Conservation (phyloP, 2,113 vertebrate species). For the Zapus hudsonius region DNA sequence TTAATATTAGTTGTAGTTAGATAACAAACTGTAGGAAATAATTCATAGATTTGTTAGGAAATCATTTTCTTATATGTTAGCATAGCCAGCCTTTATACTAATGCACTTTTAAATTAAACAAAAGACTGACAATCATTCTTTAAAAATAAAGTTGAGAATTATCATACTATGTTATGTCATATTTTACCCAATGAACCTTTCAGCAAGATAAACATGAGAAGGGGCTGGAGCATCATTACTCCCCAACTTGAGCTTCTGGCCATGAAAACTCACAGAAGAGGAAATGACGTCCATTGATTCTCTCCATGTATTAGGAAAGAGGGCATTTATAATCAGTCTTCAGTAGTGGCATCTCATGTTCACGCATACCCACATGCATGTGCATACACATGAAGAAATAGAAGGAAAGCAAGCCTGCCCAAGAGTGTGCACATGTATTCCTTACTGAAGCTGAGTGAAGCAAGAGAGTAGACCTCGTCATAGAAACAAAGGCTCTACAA, state of each 20-base stretch:
- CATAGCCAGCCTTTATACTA: not conserved
- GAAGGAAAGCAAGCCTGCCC: not conserved
- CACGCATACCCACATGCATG: not conserved
- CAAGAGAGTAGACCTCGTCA: not conserved
- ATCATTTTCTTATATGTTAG: conserved; percentile 40
- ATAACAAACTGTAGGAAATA: conserved; percentile 33
- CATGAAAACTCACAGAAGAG: not conserved
- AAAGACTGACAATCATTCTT: not conserved
- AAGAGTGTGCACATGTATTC: not conserved
- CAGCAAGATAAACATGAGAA: not conserved
- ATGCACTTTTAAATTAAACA: conserved; percentile 28
- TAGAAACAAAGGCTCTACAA: not conserved
- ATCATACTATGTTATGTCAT: not conserved
- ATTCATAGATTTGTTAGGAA: conserved; percentile 38
- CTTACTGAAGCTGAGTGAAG: not conserved
- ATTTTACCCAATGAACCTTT: conserved; percentile 5
- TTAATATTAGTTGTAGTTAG: conserved; percentile 20
- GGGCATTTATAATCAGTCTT: not conserved
- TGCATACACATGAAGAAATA: too few relatives aligned
- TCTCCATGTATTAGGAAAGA: not conserved
- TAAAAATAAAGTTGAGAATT: conserved; percentile 21
- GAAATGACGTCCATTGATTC: not conserved
- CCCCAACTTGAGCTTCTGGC: not conserved
- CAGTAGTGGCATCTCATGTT: not conserved
- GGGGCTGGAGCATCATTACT: not conserved